phyloP scores from a whole-genome alignment of 2,113 vertebrate species.

The Mixornis gularis region DNA sequence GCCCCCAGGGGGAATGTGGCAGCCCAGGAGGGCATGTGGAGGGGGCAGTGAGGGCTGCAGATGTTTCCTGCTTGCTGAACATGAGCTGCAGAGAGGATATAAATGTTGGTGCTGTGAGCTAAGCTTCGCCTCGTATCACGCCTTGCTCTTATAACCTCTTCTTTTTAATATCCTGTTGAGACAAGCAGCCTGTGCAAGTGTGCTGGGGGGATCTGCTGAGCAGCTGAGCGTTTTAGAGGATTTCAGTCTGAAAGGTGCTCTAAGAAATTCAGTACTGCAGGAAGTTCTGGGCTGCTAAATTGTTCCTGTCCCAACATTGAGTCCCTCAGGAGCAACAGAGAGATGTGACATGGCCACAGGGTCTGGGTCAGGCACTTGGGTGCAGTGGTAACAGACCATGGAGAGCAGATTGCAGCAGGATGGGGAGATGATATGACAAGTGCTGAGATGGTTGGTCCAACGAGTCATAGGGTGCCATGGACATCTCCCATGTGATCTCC shows the following conservation, averaged over 20 bases:
- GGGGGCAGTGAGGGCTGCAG: not conserved
- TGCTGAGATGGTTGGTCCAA: not conserved
- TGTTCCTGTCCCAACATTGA: not conserved
- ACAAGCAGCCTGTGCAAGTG: not conserved
- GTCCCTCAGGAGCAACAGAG: not conserved
- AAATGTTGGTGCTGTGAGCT: not conserved
- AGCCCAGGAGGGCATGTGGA: not conserved
- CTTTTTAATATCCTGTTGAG: conserved; percentile 63
- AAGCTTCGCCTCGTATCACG: not conserved
- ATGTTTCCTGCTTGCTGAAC: not conserved
- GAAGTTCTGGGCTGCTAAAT: not conserved
- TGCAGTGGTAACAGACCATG: not conserved
- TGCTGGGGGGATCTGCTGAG: not conserved
- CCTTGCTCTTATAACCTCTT: conserved; percentile 10
- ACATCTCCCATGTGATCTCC: not conserved
- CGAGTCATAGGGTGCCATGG: not conserved
- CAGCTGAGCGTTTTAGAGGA: not conserved
- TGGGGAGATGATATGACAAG: not conserved
- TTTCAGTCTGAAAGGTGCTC: not conserved
- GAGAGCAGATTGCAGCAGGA: not conserved
- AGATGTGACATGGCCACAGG: not conserved
- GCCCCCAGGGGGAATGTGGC: not conserved
- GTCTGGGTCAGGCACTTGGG: not conserved
- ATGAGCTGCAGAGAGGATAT: not conserved
- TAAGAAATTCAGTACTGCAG: not conserved